Conservation (phyloP, 2,888 invertebrate species). For the Sminthurinus aureus region DNA sequence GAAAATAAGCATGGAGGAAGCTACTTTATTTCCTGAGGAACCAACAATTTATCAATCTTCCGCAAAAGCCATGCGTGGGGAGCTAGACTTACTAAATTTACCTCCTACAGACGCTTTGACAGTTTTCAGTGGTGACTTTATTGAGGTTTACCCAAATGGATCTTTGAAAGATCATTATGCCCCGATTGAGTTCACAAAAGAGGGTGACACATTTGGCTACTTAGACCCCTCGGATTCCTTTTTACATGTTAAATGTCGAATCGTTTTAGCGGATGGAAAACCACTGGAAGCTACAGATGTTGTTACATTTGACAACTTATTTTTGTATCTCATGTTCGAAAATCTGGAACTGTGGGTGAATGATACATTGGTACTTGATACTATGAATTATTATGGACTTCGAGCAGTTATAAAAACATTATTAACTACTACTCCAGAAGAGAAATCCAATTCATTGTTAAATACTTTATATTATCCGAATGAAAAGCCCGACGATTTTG, state of each 20-base stretch:
- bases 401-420: background rate
- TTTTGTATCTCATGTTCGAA: background rate
- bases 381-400: background rate
- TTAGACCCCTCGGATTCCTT: background rate
- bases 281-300: background rate
- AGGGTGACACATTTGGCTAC: background rate
- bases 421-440: background rate
- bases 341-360: background rate
- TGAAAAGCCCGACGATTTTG: background rate
- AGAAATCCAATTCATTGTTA: background rate
- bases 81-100: background rate
- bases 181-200: background rate
- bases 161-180: background rate
- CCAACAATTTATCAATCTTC: background rate
- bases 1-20: background rate
- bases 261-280: background rate
- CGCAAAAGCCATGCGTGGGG: background rate
- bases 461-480: constrained; percentile 13
- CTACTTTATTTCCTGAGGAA: background rate
- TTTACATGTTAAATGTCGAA: background rate
- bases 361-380: background rate
- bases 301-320: background rate
- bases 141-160: background rate
- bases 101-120: background rate
- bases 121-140: background rate